phyloP scores from a whole-genome alignment of 2,797 vertebrate species.

The Ctenochaetus hawaiiensis region DNA sequence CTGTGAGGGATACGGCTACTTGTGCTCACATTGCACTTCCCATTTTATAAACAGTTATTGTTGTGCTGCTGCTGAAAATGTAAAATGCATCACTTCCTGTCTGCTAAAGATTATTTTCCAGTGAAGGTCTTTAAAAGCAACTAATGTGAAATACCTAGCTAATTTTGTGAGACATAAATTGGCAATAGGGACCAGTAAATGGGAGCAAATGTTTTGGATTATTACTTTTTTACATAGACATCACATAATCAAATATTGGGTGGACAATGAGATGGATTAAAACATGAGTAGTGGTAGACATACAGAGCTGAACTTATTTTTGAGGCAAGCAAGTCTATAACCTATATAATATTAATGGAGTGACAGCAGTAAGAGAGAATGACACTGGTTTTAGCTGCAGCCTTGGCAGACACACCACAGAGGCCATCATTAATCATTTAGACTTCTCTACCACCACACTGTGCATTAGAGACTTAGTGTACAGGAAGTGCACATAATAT shows the following conservation, averaged over 20 bases:
- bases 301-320: conserved; percentile 53
- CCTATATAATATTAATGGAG: conserved; percentile 79
- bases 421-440: conserved; percentile 82
- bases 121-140: background rate
- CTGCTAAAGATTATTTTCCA: background rate
- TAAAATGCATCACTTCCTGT: no score
- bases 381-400: conserved; percentile 76
- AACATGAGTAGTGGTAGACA: conserved; percentile 22
- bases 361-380: conserved; percentile 70
- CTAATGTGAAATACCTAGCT: conserved; percentile 6
- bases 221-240: background rate
- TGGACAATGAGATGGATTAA: conserved; percentile 19
- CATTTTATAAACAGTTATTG: background rate
- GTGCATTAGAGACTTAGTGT: conserved; percentile 56
- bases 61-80: background rate
- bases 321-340: conserved; percentile 58
- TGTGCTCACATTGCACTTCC: background rate
- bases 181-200: background rate
- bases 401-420: conserved; percentile 69
- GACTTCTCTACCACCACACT: conserved; percentile 59
- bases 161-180: background rate
- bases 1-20: background rate
- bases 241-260: conserved; percentile 1
- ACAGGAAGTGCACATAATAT: conserved; percentile 50
- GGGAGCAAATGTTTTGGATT: background rate